Evolutionary conservation across 2,888 invertebrate genomes (phyloP), one percentile per base, ranked within the genome.

Genomic region (Chaitophorus viminalis): DNA sequence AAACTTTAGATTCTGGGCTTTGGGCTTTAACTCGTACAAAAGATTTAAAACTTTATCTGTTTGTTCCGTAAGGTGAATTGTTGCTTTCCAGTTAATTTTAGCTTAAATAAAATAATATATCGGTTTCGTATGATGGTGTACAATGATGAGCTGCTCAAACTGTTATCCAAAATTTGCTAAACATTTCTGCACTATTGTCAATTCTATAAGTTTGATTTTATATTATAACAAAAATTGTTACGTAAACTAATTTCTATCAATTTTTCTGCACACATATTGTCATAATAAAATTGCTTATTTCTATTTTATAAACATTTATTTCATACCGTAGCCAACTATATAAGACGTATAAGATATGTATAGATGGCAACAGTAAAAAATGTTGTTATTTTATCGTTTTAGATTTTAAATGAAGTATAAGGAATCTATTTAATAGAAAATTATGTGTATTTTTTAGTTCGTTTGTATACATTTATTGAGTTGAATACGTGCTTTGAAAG

Each of bases 51-150:
- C 86, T 72, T 81, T 79, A 74, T 29, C 70, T 77, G 21, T 78
- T 86, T 74, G 33, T 60, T 79, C 18, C n/a, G 72, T 36, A 60
- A 74, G 29, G n/a, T 60, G 72, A 70, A 72, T 79, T 87, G 29
- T 87, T 79, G 33, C 21, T 78, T 87, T 86, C 36, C 29, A 87
- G 86, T 87, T 87, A 87, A 87, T 87, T 81, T 87, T 54, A 70
- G 18, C 29, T 60, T 3, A 60, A 79, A 79, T 54, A 77, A 77
- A 85, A 83, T n/a, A 76, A 84, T 70, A 77, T 76, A 60, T 83
- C 74, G 60, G n/a, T 75, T 82, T 33, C 3, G 8, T 29, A 36
- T 36, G 29, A 29, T 60, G n/a, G 4, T 6, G 3, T 39, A 11
- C 8, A 39, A 29, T 74, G 6, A 8, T 33, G 3, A 33, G n/a